Evolutionary conservation across 2,888 invertebrate genomes (phyloP).

Genomic region (Achlya flavicornis): DNA sequence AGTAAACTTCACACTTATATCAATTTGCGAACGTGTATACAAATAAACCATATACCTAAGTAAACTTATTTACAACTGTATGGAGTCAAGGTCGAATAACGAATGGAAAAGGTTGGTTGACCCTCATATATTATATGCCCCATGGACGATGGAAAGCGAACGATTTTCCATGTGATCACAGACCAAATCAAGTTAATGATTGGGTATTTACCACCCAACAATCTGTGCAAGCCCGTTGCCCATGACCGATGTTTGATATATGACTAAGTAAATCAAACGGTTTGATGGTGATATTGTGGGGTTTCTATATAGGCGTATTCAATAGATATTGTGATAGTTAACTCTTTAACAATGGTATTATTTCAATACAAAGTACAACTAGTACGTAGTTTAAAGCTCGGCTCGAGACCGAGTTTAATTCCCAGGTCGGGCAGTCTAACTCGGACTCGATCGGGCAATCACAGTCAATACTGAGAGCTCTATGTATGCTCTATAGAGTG

Average conservation of each 20-base stretch:
- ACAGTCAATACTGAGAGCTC: no score
- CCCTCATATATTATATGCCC: slow-evolving; percentile 63
- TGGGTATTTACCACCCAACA: slow-evolving; percentile 40
- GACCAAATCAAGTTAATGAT: slow-evolving; percentile 75
- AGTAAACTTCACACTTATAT: slow-evolving; percentile 5
- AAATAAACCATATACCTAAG: background rate
- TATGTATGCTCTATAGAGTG: no score
- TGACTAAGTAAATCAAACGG: slow-evolving; percentile 3
- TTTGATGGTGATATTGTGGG: background rate
- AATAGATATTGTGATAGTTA: no score
- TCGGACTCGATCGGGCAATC: no score
- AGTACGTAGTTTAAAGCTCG: no score
- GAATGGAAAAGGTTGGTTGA: slow-evolving; percentile 55
- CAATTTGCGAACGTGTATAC: background rate
- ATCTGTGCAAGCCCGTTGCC: slow-evolving; percentile 52
- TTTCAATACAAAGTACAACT: no score
- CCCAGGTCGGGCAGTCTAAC: no score
- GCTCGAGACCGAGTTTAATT: no score
- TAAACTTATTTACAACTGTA: slow-evolving; percentile 22
- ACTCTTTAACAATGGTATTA: no score
- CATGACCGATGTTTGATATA: slow-evolving; percentile 48
- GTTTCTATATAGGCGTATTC: background rate
- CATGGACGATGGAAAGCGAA: slow-evolving; percentile 59
- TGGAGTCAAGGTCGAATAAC: slow-evolving; percentile 56
- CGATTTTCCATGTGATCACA: slow-evolving; percentile 66